Evolutionary conservation across 1,140 invertebrate genomes (phyloP), one percentile per base, ranked within the genome.

Genomic region (Drosophila lini): DNA sequence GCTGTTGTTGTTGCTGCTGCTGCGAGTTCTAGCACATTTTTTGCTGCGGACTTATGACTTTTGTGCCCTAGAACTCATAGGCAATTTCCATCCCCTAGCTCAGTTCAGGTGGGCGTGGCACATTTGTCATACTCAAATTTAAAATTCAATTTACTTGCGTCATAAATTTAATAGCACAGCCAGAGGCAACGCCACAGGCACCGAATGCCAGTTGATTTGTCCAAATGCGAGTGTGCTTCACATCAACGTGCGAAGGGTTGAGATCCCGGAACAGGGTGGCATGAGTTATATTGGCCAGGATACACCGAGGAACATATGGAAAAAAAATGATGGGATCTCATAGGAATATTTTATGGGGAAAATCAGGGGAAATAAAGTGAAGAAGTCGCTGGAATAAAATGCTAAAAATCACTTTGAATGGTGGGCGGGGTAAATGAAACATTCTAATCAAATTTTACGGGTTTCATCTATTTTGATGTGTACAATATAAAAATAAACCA

Each of bases 101-200:
- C 58, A 58, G 61, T 25, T 19, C 44, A 52, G 61, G 74, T 69
- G 57, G 48, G 81, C 78, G 74, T 86, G 74, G 44, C 74, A 50
- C 85, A 89, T 89, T 89, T 90, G 85, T 89, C 84, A 89, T 90
- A 90, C 84, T 84, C 84, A 79, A 89, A 89, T 89, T 89, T 89
- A 89, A 89, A 89, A 89, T 89, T 89, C 84, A 89, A 89, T 89
- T 89, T 89, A 89, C 84, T 89, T 90, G 74, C 85, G 85, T 89
- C 85, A 89, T 89, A 89, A 89, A 89, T 89, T 89, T 89, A 89
- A 89, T 89, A 89, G 84, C 73, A 63, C 59, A 61, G 75, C 74
- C 58, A 71, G 40, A 59, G 28, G 38, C 45, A 32, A 45, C 62
- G 44, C 65, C 61, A 36, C 60, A 45, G 56, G 63, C 56, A 69